Evolutionary conservation across 2,797 vertebrate genomes (phyloP).

Genomic region (Centropyge bicolor): DNA sequence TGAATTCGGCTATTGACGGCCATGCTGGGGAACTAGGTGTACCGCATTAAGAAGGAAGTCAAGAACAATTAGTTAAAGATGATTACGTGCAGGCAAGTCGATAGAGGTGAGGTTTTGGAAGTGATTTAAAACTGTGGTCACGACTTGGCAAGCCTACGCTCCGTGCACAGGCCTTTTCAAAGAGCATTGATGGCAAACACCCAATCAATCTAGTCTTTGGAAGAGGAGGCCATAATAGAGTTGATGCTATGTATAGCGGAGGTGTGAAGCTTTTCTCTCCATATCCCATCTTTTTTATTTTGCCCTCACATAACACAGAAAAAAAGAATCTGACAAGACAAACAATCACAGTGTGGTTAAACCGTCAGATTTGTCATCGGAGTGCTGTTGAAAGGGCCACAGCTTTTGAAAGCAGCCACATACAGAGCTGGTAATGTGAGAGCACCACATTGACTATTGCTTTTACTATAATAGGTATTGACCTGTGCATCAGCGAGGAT

Average conservation of each 20-base stretch:
- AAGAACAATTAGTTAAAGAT: constrained; percentile 35
- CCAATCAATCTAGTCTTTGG: constrained; percentile 26
- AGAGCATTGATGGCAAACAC: constrained; percentile 34
- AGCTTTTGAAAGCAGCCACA: constrained; percentile 50
- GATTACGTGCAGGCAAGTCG: constrained; percentile 14
- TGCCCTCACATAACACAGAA: constrained; percentile 27
- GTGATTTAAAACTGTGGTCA: constrained; percentile 20
- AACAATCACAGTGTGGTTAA: constrained; percentile 49
- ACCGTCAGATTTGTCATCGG: constrained; percentile 46
- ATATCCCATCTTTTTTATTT: constrained; percentile 19
- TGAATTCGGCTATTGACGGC: not conserved
- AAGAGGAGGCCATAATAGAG: constrained; percentile 8
- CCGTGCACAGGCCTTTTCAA: constrained; percentile 15
- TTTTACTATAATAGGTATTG: constrained; percentile 80
- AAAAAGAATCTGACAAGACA: constrained; percentile 22
- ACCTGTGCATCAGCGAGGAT: constrained; percentile 67
- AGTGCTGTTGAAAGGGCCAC: constrained; percentile 32
- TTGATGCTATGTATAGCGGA: constrained; percentile 9
- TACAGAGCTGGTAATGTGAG: constrained; percentile 40
- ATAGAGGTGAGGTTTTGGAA: constrained; percentile 26
- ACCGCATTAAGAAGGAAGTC: not conserved
- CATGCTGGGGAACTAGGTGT: not conserved
- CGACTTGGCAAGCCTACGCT: constrained; percentile 17
- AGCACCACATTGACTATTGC: constrained; percentile 75
- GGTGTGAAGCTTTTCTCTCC: not conserved